Base-by-base conservation (phyloP, 92 coral and sea anemone genomes). In the Epizoanthus ramosus region DNA sequence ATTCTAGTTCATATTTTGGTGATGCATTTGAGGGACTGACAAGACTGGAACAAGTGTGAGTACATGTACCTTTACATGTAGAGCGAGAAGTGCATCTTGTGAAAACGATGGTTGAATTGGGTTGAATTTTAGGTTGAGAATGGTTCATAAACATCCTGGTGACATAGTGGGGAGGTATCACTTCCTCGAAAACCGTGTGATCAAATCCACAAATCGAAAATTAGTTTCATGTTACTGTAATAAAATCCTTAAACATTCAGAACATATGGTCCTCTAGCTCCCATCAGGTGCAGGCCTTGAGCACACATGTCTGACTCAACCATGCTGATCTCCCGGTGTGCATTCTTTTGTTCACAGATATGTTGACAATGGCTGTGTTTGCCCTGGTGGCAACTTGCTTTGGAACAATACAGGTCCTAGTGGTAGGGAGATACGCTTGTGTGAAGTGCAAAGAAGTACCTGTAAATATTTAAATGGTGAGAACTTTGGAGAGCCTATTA, bases 391-490 rank as follows among this genome's bases (percentile, higher is more conserved):
- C 3, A 83, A 80, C 61, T 19, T 41, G 60, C 56, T 93, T 25
- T 93, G 98, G 98, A 86, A 84, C 16, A 18, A 35, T 45, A 63
- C 86, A 22, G 3, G 18, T 60, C 43, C 53, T 21, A 35, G 45
- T 25, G 41, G 15, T 54, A 83, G 66, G 1, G 23, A 57, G 19
- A 67, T 87, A 82, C 67, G 35, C 41, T 64, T 59, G 73, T 93
- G 98, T 79, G 31, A 75, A 15, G 88, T 75, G 10, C 94, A 91
- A 59, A 37, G 60, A 53, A 63, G 80, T 61, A 75, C 90, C 54
- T 93, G 98, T 54, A 54, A 74, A 57, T 60, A 74, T 7, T 80
- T 88, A 25, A 93, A 93, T 83, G 90, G 98, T 93, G 88, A 60
- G 87, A 63, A 23, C 10, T 71, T 56, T 56, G 13, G 8, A 18